Conservation (phyloP, 2,797 vertebrate genomes). For the Poeciliopsis infans region DNA sequence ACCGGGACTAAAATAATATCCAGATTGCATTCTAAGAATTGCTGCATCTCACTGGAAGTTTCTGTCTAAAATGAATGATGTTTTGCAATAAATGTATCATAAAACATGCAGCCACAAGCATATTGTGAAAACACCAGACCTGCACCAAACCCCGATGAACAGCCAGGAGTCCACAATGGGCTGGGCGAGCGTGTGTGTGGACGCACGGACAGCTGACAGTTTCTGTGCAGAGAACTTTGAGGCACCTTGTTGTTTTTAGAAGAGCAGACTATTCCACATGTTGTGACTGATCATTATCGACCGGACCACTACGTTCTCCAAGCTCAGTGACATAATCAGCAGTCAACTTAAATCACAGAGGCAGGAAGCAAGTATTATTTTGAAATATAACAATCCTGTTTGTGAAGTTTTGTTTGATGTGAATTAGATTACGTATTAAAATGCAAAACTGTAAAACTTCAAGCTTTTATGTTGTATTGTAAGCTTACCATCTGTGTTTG, state of each 20-base stretch:
- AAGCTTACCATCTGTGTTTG: not conserved
- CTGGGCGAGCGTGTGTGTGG: not conserved
- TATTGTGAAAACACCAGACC: conserved; percentile 12
- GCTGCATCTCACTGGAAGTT: not conserved
- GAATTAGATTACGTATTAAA: not conserved
- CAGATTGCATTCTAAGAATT: not conserved
- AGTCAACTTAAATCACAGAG: not conserved
- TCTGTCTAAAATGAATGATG: not conserved
- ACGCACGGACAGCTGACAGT: not conserved
- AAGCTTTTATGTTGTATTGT: not conserved
- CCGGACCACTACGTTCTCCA: not conserved
- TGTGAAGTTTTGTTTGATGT: not conserved
- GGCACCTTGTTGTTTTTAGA: not conserved
- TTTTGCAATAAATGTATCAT: conserved; percentile 5
- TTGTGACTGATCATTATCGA: conserved; percentile 9
- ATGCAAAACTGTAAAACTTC: not conserved
- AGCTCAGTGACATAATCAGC: conserved; percentile 3
- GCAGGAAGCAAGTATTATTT: not conserved
- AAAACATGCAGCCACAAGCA: conserved; percentile 19
- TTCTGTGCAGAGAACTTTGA: not conserved
- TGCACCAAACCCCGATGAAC: not conserved
- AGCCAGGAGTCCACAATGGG: conserved; percentile 3
- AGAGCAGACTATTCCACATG: not conserved
- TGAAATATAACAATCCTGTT: not conserved
- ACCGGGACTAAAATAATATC: not conserved